These are phyloP conservation scores for Melopsittacus undulatus DNA, from an alignment of 2,797 vertebrate genomes.

Conservation along the genomic window DNA sequence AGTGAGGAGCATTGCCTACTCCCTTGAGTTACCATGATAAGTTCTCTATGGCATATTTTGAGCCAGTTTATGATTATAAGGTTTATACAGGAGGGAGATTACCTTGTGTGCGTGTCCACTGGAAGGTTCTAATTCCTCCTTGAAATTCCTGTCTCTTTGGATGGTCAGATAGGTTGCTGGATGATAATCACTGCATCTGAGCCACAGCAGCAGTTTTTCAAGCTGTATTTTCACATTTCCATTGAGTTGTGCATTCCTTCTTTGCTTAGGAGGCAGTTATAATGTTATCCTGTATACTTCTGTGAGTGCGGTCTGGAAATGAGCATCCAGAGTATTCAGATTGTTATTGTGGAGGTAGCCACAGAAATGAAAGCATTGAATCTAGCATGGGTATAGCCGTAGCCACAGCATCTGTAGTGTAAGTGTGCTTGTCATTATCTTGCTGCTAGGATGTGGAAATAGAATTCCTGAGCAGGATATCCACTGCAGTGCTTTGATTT, in stretches of 20 bases:
- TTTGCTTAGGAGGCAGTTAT: background rate
- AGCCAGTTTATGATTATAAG: background rate
- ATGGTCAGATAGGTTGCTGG: background rate
- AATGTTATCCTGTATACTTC: background rate
- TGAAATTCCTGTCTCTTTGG: background rate
- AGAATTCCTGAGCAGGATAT: background rate
- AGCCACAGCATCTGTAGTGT: background rate
- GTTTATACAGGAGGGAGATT: background rate
- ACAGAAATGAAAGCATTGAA: background rate
- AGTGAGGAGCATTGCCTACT: background rate
- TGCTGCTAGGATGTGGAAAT: background rate
- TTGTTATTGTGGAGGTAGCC: background rate
- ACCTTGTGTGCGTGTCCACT: background rate
- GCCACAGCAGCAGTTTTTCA: background rate
- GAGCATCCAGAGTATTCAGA: fast-evolving
- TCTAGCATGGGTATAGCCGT: background rate
- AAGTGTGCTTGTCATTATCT: background rate
- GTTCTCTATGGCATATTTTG: background rate
- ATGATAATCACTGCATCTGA: background rate
- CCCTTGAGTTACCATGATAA: background rate
- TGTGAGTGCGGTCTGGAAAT: background rate
- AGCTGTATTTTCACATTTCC: background rate
- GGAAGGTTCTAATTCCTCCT: background rate
- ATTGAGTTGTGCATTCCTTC: background rate
- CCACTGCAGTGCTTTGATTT: background rate